Conservation (phyloP, 2,888 invertebrate genomes). For the Anticlea derivata region DNA sequence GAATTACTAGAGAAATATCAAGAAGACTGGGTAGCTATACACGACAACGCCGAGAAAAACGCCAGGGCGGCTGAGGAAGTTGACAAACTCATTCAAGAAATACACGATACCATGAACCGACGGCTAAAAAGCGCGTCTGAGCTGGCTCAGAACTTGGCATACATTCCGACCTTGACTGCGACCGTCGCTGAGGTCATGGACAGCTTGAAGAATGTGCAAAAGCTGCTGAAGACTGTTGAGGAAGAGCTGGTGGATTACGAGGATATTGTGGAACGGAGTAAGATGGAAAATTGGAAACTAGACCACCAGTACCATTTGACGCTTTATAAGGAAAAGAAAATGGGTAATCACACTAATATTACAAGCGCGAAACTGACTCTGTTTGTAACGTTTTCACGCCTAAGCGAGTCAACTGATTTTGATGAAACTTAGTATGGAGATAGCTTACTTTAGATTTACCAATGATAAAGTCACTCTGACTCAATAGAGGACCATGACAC, state of each 20-base stretch:
- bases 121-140: constrained; percentile 65
- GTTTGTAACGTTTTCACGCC: too few relatives aligned
- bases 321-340: constrained; percentile 88
- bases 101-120: constrained; percentile 60
- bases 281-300: constrained; percentile 87
- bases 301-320: constrained; percentile 89
- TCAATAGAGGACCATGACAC: too few relatives aligned
- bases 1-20: constrained; percentile 88
- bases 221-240: constrained; percentile 85
- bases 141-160: constrained; percentile 60
- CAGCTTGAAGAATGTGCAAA: constrained; percentile 80
- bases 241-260: constrained; percentile 86
- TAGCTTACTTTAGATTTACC: too few relatives aligned
- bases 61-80: constrained; percentile 84
- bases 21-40: constrained; percentile 88
- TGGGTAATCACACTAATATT: too few relatives aligned
- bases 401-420: too few relatives aligned
- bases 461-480: too few relatives aligned
- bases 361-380: too few relatives aligned
- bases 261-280: constrained; percentile 87
- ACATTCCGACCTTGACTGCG: constrained; percentile 67
- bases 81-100: constrained; percentile 67
- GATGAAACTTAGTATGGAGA: too few relatives aligned
- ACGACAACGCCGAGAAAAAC: constrained; percentile 87
- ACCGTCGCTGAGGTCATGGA: constrained; percentile 79